Evolutionary conservation across 2,888 invertebrate species (phyloP), one percentile per base, ranked within the genome.

Genomic region (Rotaria macrura): DNA sequence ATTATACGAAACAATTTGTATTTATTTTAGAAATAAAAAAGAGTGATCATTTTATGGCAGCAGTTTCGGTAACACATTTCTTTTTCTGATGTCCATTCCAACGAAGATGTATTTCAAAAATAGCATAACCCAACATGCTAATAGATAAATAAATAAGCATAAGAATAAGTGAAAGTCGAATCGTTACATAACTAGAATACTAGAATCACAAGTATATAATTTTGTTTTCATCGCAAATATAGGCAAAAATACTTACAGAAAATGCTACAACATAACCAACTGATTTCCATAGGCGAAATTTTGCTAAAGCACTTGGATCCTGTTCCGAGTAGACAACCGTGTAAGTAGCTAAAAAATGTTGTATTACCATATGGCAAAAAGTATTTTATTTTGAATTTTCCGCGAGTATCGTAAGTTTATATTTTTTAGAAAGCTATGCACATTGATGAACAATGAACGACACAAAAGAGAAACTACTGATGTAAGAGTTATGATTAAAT

Each of bases 271-370:
- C 79, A 79, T 43, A 79, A 12, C 79, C 79, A 10, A 43, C 43
- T n/a, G 43, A 43, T 43, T 79, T 79, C 79, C 79, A 79, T n/a
- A 79, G 43, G n/a, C 79, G 79, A 79, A 43, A 43, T 43, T 79
- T 79, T 43, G 79, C 79, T 43, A 79, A 79, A 25, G 79, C 40
- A 79, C 43, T 79, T 43, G 79, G 43, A 43, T 79, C 79, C 7
- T 23, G 25, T 43, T 79, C 79, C n/a, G 79, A 40, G 43, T 79
- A 79, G 12, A 79, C 14, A 79, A 79, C 79, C 10, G 79, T 79
- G 12, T 43, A 40, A 40, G 43, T 79, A 12, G 79, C 79, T 79
- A 43, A 38, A 74, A 25, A n/a, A n/a, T n/a, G n/a, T n/a, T n/a
- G n/a, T n/a, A n/a, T n/a, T n/a, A n/a, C n/a, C n/a, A n/a, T n/a